These are phyloP conservation scores for Penelope pileata DNA, from an alignment of 2,113 vertebrate genomes.

Conservation along the genomic window DNA sequence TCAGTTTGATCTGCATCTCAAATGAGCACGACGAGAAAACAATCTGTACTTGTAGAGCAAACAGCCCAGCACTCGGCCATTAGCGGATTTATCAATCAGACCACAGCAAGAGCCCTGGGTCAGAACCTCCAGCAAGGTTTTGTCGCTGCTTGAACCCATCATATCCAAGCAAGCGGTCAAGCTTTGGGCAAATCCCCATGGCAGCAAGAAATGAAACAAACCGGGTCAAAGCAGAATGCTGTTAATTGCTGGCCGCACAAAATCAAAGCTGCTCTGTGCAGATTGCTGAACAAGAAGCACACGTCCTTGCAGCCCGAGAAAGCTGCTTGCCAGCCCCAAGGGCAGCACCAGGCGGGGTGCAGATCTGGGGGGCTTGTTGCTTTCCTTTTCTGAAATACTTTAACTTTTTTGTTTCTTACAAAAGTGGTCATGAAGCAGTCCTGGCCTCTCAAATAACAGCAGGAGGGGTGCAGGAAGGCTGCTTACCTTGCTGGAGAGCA, in stretches of 20 bases:
- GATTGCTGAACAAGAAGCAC: neutral
- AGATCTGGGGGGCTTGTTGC: neutral
- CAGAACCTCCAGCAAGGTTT: neutral
- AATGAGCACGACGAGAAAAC: neutral
- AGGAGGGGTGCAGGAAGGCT: neutral
- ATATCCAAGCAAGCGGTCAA: accelerated
- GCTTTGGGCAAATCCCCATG: neutral
- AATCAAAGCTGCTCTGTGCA: slow-evolving; percentile 18
- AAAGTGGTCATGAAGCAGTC: neutral
- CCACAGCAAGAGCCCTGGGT: neutral
- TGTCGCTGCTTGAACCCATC: accelerated
- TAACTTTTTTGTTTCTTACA: neutral
- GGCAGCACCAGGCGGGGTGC: accelerated
- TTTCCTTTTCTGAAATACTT: neutral
- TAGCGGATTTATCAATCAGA: neutral
- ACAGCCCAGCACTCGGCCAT: neutral
- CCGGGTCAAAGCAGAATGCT: neutral
- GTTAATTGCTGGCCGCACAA: neutral
- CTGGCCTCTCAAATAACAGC: accelerated
- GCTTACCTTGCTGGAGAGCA: slow-evolving; percentile 17
- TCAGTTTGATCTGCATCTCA: neutral
- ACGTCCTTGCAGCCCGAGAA: neutral
- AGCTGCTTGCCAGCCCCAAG: neutral
- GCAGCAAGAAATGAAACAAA: neutral
- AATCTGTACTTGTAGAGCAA: neutral